phyloP scores from a whole-genome alignment of 2,113 vertebrate species.

The Upupa epops region DNA sequence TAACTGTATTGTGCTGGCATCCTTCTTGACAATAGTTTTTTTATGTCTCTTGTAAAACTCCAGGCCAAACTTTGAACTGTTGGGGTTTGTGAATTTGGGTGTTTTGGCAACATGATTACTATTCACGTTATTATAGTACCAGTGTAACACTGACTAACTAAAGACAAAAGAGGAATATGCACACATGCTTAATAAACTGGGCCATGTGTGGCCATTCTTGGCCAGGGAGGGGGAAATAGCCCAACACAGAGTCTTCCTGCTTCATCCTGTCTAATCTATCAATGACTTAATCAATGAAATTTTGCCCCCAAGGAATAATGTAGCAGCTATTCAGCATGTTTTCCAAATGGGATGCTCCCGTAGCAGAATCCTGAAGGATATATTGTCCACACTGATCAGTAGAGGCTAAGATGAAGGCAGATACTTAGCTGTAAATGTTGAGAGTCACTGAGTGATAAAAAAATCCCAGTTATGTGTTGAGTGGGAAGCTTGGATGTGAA shows the following conservation, averaged over 20 bases:
- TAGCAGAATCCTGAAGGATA: not conserved
- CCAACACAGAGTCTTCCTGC: not conserved
- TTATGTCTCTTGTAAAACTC: not conserved
- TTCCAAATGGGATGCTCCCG: not conserved
- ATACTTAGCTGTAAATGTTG: not conserved
- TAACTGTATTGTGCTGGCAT: not conserved
- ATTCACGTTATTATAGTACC: not conserved
- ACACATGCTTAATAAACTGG: not conserved
- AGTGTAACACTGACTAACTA: not conserved
- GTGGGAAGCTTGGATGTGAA: not conserved
- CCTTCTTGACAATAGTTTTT: not conserved
- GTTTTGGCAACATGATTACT: not conserved
- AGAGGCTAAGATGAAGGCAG: not conserved
- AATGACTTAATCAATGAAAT: constrained; percentile 19
- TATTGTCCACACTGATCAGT: not conserved
- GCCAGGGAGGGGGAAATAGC: fast-evolving
- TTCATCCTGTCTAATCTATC: constrained; percentile 1
- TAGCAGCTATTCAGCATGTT: constrained; percentile 5
- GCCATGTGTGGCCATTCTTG: not conserved
- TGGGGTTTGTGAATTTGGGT: not conserved
- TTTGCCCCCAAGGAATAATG: not conserved
- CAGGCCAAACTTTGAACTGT: not conserved
- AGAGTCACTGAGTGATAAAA: not conserved
- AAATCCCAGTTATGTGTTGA: not conserved
- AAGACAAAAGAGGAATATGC: not conserved